These are phyloP conservation scores for Kryphioiulus occultus DNA, from an alignment of 2,888 invertebrate genomes.

Conservation along the genomic window DNA sequence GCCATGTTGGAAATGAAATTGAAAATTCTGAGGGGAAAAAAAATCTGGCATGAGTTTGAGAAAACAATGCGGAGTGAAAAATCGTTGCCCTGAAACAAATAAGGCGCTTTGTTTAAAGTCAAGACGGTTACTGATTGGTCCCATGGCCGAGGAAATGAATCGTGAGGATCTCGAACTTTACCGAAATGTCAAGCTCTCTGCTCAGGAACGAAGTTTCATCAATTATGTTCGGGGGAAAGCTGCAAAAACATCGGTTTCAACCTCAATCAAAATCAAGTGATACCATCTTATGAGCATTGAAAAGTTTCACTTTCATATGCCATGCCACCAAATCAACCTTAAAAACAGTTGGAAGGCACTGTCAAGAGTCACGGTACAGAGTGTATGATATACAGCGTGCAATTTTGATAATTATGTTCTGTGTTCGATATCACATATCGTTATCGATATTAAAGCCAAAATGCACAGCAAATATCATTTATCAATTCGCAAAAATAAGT, in stretches of 20 bases:
- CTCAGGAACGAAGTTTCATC: background rate
- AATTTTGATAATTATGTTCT: no score
- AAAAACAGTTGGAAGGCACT: background rate
- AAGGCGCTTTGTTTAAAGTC: background rate
- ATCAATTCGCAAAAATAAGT: no score
- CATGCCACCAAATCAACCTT: background rate
- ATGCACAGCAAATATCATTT: no score
- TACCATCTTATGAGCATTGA: background rate
- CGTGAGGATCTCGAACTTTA: background rate
- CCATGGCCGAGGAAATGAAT: background rate
- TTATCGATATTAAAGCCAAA: no score
- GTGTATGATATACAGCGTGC: no score
- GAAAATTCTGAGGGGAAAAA: background rate
- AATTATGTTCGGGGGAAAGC: background rate
- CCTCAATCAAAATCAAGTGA: background rate
- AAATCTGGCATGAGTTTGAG: background rate
- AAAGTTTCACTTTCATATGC: background rate
- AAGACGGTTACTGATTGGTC: background rate
- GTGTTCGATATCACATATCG: no score
- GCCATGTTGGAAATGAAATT: constrained; percentile 5
- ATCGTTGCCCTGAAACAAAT: background rate
- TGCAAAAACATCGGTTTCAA: background rate
- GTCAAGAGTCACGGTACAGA: no score
- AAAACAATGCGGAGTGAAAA: background rate
- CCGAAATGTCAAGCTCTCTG: background rate